Conservation (phyloP, 1,140 invertebrate species). For the Conus betulinus region DNA sequence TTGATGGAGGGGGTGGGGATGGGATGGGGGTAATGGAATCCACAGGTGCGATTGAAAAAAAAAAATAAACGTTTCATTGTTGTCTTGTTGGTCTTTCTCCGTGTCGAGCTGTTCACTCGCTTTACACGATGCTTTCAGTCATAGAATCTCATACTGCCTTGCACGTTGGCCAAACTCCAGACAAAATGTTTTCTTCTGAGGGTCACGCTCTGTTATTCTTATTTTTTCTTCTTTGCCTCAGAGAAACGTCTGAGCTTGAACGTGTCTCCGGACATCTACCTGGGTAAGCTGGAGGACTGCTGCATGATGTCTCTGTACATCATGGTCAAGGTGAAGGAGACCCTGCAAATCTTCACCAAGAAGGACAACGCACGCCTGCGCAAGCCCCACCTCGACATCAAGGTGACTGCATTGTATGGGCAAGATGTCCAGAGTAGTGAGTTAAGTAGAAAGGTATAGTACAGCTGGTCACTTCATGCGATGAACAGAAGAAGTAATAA, state of each 20-base stretch:
- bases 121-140: no score
- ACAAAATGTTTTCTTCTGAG: no score
- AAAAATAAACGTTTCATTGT: no score
- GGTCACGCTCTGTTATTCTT: no score
- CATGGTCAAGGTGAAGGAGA: slow-evolving; percentile 87
- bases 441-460: neutral
- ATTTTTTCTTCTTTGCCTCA: no score
- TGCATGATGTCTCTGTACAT: slow-evolving; percentile 90
- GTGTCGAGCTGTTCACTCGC: no score
- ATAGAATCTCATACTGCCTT: no score
- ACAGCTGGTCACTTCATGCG: neutral
- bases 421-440: neutral
- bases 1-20: no score
- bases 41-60: no score
- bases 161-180: no score
- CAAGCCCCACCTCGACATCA: slow-evolving; percentile 91
- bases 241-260: neutral
- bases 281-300: slow-evolving; percentile 85
- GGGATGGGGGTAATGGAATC: no score
- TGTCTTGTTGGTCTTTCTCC: no score
- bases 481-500: neutral
- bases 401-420: slow-evolving; percentile 70
- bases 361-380: slow-evolving; percentile 92
- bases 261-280: slow-evolving; percentile 85
- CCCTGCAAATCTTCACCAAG: slow-evolving; percentile 90